Evolutionary conservation across 2,888 invertebrate genomes (phyloP).

Genomic region (Romanomermis culicivorax): DNA sequence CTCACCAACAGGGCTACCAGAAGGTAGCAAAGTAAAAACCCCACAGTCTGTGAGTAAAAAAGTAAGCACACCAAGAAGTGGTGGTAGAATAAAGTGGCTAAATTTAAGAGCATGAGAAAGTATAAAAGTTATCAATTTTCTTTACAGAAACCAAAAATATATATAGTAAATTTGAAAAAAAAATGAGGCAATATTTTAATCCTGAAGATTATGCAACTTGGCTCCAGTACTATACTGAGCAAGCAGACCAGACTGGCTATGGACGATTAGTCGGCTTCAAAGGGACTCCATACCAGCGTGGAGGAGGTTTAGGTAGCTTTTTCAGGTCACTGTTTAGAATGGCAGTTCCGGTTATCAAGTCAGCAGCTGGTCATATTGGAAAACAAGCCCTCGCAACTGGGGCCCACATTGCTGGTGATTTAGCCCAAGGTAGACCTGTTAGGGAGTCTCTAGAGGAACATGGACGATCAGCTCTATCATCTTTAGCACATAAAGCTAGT

Average conservation of each 20-base stretch:
- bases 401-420: not conserved
- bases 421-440: not conserved
- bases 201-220: not conserved
- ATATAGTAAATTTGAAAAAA: not conserved
- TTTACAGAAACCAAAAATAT: too few relatives aligned
- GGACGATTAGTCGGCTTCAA: too few relatives aligned
- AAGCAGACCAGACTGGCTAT: too few relatives aligned
- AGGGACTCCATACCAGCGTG: slow-evolving; percentile 6
- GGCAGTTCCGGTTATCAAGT: not conserved
- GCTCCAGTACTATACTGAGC: not conserved
- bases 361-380: not conserved
- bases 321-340: not conserved
- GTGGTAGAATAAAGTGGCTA: too few relatives aligned
- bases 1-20: too few relatives aligned
- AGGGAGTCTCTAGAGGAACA: not conserved
- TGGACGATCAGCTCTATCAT: not conserved
- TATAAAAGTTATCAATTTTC: too few relatives aligned
- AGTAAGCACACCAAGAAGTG: too few relatives aligned
- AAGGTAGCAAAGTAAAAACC: too few relatives aligned
- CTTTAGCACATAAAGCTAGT: not conserved
- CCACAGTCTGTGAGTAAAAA: too few relatives aligned
- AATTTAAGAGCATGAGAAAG: too few relatives aligned
- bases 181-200: not conserved
- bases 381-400: not conserved
- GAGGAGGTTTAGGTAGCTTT: not conserved